Evolutionary conservation across 2,888 invertebrate species (phyloP), one percentile per base, ranked within the genome.

Genomic region (Cryptus armator): DNA sequence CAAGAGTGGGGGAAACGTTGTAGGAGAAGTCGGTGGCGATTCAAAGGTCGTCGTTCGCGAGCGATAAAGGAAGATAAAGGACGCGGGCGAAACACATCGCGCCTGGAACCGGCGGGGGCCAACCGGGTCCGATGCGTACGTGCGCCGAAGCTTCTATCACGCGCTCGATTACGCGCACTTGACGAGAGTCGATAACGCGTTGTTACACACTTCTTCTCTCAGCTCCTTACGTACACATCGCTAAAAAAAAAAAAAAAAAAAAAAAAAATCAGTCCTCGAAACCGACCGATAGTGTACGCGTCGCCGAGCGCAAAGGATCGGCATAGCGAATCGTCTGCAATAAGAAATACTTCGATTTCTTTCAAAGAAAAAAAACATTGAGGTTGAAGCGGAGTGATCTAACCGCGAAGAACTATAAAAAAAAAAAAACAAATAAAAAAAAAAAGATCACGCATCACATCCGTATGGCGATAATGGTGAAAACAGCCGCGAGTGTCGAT

Each of bases 21-120:
- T 46, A 51, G 44, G 24, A 24, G 64, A 75, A 53, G 74, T 48
- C 68, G 64, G 24, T 24, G 68, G 19, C 29, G 77, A 75, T 66
- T 83, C 83, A 68, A 84, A 84, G 84, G 76, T 84, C 84, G 59
- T 53, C 84, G 64, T 44, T 83, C 64, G 59, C 53, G 62, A 62
- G 56, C 56, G 80, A 81, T 84, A 72, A 76, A 77, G 46, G 53
- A 74, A 81, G 48, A 67, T 74, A 72, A 72, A 74, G 48, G 66
- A 46, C 64, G 32, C 53, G 46, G 19, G 3, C 32, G 32, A 37
- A 67, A 9, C 0, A 53, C 16, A 29, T 43, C 48, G 19, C 48
- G 48, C 16, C 48, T 32, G 32, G 19, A 16, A 29, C 16, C 56
- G 14, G 24, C n/a, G 32, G 53, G 37, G 37, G 48, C 29, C 48